These are phyloP conservation scores for Aurelia coerulea DNA, from an alignment of 30 jellyfish, hydroid and myxozoan species.

Conservation along the genomic window DNA sequence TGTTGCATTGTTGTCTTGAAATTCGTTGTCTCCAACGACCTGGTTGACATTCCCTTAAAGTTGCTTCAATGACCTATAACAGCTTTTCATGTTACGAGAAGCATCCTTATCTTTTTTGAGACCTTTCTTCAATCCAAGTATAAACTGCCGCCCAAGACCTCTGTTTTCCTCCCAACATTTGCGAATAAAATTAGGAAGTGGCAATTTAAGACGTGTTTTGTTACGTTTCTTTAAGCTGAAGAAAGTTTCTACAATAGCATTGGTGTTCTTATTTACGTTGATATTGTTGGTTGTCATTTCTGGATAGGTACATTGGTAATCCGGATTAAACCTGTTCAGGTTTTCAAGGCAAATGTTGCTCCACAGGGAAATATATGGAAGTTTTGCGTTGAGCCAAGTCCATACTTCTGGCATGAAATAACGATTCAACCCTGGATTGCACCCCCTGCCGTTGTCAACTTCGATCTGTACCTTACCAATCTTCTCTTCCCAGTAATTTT, in stretches of 20 bases:
- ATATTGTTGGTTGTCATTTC: background rate
- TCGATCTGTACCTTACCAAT: background rate
- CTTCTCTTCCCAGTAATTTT: background rate
- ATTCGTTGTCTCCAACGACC: too few relatives aligned
- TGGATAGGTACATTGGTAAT: background rate
- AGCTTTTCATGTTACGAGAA: too few relatives aligned
- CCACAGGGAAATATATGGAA: slow-evolving; percentile 9
- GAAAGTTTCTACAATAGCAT: slow-evolving; percentile 27
- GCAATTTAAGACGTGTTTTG: background rate
- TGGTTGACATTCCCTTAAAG: too few relatives aligned
- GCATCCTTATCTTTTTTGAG: too few relatives aligned
- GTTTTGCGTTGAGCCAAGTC: slow-evolving; percentile 1
- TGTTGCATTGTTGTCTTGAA: too few relatives aligned
- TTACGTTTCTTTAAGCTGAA: slow-evolving; percentile 16
- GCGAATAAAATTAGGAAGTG: background rate
- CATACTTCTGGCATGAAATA: slow-evolving; percentile 6
- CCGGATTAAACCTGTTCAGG: background rate
- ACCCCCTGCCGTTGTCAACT: background rate
- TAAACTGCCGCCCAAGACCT: background rate
- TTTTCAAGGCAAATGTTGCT: slow-evolving; percentile 25
- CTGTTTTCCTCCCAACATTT: slow-evolving; percentile 21
- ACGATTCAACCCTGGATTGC: background rate
- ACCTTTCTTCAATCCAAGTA: slow-evolving; percentile 5
- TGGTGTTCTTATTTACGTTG: background rate
- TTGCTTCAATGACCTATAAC: too few relatives aligned